Evolutionary conservation across 2,888 invertebrate species (phyloP).

Genomic region (Torymus auratus): DNA sequence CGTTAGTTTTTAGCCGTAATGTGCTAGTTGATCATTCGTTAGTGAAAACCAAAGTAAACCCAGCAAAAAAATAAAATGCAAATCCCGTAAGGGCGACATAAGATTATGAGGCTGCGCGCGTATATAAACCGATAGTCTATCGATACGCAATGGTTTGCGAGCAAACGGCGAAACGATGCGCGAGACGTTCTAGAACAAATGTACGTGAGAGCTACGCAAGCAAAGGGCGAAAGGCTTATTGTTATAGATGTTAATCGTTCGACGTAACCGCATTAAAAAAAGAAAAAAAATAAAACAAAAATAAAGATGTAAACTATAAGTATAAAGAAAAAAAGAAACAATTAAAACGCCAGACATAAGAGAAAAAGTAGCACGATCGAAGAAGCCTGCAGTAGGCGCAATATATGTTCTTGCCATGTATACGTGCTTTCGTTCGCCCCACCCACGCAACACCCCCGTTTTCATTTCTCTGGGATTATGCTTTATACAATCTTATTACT

Average conservation of each 20-base stretch:
- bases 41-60: constrained; percentile 20
- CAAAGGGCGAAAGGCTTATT: constrained; percentile 54
- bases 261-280: constrained; percentile 58
- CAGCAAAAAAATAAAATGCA: constrained; percentile 13
- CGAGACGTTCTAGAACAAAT: constrained; percentile 15
- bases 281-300: constrained; percentile 40
- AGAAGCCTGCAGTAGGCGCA: constrained; percentile 50
- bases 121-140: constrained; percentile 39
- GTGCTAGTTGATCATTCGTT: constrained; percentile 52
- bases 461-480: background rate
- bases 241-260: constrained; percentile 65
- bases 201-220: constrained; percentile 28
- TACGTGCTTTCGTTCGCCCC: constrained; percentile 26
- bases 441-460: background rate
- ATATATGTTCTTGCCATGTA: background rate
- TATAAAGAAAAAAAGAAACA: constrained; percentile 39
- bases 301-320: constrained; percentile 39
- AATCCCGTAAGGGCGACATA: background rate
- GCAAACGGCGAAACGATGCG: background rate
- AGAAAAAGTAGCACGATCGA: constrained; percentile 52
- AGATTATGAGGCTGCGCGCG: constrained; percentile 10
- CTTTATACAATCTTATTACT: no score
- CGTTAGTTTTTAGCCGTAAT: constrained; percentile 48
- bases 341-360: constrained; percentile 5
- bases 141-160: constrained; percentile 8